These are phyloP conservation scores for Phania funesta DNA, from an alignment of 2,888 invertebrate genomes.

Conservation along the genomic window DNA sequence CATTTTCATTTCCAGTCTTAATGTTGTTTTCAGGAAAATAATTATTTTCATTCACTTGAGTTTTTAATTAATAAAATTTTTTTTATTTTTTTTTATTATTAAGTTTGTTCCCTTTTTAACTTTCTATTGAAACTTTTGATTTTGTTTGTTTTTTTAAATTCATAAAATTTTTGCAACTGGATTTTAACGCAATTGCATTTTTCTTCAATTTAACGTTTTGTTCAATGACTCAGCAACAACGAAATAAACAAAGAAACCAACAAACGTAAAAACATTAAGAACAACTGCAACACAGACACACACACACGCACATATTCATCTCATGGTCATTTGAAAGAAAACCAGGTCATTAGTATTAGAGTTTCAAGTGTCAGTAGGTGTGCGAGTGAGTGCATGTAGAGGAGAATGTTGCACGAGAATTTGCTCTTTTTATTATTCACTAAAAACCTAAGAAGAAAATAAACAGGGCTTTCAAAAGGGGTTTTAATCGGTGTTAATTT, in stretches of 20 bases:
- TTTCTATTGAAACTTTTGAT: conserved; percentile 16
- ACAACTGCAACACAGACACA: conserved; percentile 1
- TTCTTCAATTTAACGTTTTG: conserved; percentile 17
- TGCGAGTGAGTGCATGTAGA: not conserved
- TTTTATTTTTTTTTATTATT: conserved; percentile 4
- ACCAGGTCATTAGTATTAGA: conserved; percentile 65
- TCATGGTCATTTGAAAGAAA: conserved; percentile 63
- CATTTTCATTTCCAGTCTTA: not conserved
- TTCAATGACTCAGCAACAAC: conserved; percentile 22
- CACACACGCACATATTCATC: conserved; percentile 30
- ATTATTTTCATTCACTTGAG: conserved; percentile 25
- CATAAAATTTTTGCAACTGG: conserved; percentile 33
- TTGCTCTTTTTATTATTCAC: not conserved
- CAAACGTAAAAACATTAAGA: not conserved
- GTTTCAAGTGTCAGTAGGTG: conserved; percentile 59
- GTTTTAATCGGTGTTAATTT: conserved; percentile 32
- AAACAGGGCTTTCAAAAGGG: not conserved
- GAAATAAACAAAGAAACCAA: conserved; percentile 1
- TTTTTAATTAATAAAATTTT: conserved; percentile 34
- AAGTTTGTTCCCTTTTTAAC: not conserved
- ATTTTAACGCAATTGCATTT: conserved; percentile 38
- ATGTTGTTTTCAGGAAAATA: not conserved
- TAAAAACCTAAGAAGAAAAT: not conserved
- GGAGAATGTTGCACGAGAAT: not conserved
- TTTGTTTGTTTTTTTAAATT: conserved; percentile 29